phyloP scores from a whole-genome alignment of 2,797 vertebrate species.

The Nasua narica region DNA sequence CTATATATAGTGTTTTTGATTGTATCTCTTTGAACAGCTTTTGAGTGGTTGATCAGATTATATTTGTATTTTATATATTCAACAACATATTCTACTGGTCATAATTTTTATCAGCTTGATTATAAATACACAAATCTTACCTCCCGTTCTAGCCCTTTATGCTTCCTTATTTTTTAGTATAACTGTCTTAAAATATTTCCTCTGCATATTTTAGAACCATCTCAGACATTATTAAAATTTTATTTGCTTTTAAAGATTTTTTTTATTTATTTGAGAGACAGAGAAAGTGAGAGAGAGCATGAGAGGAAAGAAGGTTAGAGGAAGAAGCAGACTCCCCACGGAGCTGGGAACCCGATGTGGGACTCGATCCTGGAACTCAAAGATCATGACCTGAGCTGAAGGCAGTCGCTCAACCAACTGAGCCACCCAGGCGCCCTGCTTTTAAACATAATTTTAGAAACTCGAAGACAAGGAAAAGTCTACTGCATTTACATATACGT shows the following conservation, averaged over 20 bases:
- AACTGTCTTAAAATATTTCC: background rate
- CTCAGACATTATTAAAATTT: background rate
- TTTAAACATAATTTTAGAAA: background rate
- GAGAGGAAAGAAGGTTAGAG: too few relatives aligned
- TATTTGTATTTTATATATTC: background rate
- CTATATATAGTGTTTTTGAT: background rate
- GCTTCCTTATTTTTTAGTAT: background rate
- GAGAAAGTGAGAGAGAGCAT: too few relatives aligned
- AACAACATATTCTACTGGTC: background rate
- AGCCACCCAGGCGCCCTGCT: too few relatives aligned
- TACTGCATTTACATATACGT: background rate
- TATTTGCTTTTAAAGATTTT: background rate
- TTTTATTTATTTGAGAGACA: too few relatives aligned
- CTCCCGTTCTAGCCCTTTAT: background rate
- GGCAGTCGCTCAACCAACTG: too few relatives aligned
- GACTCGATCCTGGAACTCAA: too few relatives aligned
- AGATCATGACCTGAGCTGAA: too few relatives aligned
- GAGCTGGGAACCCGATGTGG: too few relatives aligned
- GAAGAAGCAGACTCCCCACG: too few relatives aligned
- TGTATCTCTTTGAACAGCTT: background rate
- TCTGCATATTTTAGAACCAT: background rate
- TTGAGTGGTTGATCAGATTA: background rate
- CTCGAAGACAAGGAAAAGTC: background rate
- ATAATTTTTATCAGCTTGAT: background rate
- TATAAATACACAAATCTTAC: background rate